These are phyloP conservation scores for Sebastiscus tertius DNA, from an alignment of 2,797 vertebrate genomes.

Conservation along the genomic window DNA sequence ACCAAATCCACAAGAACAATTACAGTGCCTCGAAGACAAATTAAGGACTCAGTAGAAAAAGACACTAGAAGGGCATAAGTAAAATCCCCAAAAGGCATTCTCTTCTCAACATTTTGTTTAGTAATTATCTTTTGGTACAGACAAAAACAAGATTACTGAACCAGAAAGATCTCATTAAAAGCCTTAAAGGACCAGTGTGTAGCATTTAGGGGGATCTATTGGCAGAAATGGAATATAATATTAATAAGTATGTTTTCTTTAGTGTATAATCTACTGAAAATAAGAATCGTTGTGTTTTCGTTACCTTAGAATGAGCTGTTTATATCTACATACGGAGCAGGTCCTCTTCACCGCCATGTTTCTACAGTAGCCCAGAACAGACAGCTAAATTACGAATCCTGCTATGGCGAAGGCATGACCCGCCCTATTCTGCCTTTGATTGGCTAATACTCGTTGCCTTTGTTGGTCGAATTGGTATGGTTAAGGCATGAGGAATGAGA, in stretches of 20 bases:
- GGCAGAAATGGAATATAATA: background rate
- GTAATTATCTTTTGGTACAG: background rate
- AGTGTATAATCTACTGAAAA: background rate
- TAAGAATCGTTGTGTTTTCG: background rate
- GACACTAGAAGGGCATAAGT: background rate
- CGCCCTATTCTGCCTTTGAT: background rate
- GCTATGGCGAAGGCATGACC: background rate
- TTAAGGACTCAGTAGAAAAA: background rate
- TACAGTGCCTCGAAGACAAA: constrained; percentile 3
- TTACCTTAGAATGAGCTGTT: background rate
- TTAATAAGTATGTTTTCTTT: background rate
- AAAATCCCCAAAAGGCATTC: background rate
- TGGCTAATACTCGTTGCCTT: background rate
- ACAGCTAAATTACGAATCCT: background rate
- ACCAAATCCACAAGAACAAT: background rate
- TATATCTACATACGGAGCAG: too few species aligned
- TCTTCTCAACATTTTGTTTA: background rate
- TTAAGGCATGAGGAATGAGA: background rate
- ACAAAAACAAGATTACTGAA: constrained; percentile 17
- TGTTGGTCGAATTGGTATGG: background rate
- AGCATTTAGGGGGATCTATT: background rate
- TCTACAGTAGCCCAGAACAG: background rate
- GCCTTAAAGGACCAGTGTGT: background rate
- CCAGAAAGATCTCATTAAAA: constrained; percentile 15
- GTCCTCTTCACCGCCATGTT: background rate